Evolutionary conservation across 2,888 invertebrate genomes (phyloP).

Genomic region (Antheraea yamamai): DNA sequence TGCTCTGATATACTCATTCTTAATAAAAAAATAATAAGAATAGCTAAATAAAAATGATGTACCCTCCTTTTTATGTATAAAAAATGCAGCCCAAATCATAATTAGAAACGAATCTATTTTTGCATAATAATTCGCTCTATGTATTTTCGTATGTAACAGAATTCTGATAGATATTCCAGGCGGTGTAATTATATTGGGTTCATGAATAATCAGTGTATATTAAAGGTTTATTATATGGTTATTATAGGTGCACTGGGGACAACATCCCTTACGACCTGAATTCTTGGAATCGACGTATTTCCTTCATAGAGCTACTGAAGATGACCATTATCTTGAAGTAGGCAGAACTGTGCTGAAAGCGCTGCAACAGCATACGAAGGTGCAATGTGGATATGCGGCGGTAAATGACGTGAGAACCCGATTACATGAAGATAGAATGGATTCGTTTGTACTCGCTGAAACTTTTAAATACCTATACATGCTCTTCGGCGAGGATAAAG

Average conservation of each 20-base stretch:
- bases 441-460: conserved; percentile 98
- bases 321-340: conserved; percentile 96
- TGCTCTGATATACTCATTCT: too few species aligned
- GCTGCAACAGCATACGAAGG: conserved; percentile 94
- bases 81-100: too few species aligned
- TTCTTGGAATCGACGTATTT: conserved; percentile 99
- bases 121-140: too few species aligned
- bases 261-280: conserved; percentile 97
- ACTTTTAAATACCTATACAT: conserved; percentile 98
- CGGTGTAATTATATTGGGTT: background rate
- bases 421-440: conserved; percentile 97
- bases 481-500: conserved; percentile 93
- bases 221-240: too few species aligned
- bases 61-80: too few species aligned
- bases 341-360: conserved; percentile 94
- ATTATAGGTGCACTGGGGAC: conserved; percentile 98
- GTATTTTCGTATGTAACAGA: too few species aligned
- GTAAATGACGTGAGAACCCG: conserved; percentile 97
- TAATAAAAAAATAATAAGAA: too few species aligned
- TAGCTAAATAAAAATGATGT: too few species aligned
- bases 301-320: conserved; percentile 96
- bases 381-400: conserved; percentile 98
- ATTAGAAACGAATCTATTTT: too few species aligned
- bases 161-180: too few species aligned
- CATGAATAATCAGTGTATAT: too few species aligned